These are phyloP conservation scores for Limenitis camilla DNA, from an alignment of 2,888 invertebrate genomes.

Conservation along the genomic window DNA sequence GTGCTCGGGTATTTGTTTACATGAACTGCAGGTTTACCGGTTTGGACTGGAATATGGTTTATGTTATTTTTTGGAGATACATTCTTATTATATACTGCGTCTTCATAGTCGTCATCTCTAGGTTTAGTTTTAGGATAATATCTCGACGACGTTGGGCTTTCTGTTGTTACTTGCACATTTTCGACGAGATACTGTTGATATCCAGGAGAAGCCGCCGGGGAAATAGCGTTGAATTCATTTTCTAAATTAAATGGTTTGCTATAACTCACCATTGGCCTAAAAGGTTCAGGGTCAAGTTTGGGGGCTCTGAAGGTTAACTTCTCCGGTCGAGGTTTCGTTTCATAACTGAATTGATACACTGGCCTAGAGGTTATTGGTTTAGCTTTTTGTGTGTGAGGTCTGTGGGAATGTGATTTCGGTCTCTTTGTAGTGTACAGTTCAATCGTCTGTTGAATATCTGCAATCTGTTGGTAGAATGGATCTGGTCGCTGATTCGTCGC, in stretches of 20 bases:
- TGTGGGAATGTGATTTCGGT: conserved; percentile 64
- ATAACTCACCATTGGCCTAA: conserved; percentile 78
- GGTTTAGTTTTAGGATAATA: conserved; percentile 67
- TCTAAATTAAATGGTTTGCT: conserved; percentile 66
- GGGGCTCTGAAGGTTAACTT: conserved; percentile 66
- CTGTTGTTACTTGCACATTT: conserved; percentile 65
- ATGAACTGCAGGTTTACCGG: conserved; percentile 49
- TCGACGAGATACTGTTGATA: conserved; percentile 65
- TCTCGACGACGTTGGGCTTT: conserved; percentile 66
- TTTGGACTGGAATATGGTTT: conserved; percentile 52
- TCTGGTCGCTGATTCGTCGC: conserved; percentile 62
- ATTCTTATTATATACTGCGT: conserved; percentile 45
- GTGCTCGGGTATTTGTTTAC: conserved; percentile 54
- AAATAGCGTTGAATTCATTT: conserved; percentile 61
- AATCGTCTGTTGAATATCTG: conserved; percentile 78
- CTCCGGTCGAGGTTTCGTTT: conserved; percentile 71
- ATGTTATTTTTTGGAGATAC: conserved; percentile 44
- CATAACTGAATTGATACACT: conserved; percentile 82
- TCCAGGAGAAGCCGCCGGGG: conserved; percentile 53
- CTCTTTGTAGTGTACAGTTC: conserved; percentile 76
- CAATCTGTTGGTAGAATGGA: conserved; percentile 78
- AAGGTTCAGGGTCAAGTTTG: conserved; percentile 75
- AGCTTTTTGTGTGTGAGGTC: conserved; percentile 58
- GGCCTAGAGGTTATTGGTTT: conserved; percentile 74
- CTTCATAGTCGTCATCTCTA: conserved; percentile 66